Base-by-base conservation (phyloP, 2,888 invertebrate genomes). In the Mystacides longicornis region DNA sequence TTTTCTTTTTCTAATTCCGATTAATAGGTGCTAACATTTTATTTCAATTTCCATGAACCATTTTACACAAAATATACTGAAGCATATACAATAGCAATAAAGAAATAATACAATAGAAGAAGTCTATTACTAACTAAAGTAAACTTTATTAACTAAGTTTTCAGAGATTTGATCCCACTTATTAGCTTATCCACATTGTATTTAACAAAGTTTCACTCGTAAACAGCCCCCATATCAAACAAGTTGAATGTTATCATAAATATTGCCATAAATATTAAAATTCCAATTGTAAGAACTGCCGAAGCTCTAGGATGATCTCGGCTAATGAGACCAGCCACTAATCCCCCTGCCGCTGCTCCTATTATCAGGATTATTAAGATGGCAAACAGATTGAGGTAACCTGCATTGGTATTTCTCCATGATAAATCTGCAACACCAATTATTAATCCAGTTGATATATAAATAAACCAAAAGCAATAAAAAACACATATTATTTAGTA, bases 281-380 rank as follows among this genome's bases (percentile, higher is more conserved):
- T 48, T 4, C n/a, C 16, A 7, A 48, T 23, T 2, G 23, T 23
- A 3, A 48, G 48, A n/a, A 48, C 4, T 2, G 16, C 48, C 3
- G 48, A 48, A 2, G 48, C 23, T 23, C 48, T n/a, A 23, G 48
- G 48, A 23, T 48, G 22, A n/a, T 48, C 48, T 22, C 48, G 23
- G 18, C 48, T 48, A 2, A 48, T n/a, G 2, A 48, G 23, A 3
- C 48, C 48, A 4, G 48, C 48, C 7, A 48, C 22, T 20, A 48
- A 18, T 2, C 48, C 48, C 21, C 48, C 48, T 2, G 48, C 48
- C 5, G 48, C 48, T 3, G 23, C 48, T 23, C 48, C 48, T 2
- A 48, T 22, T 3, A 16, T 23, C 3, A 48, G 48, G 5, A 48
- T 23, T 3, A 48, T 4, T 21, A 48, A 7, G 23, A 48, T 18